Evolutionary conservation across 2,888 invertebrate genomes (phyloP).

Genomic region (Papilio demoleus): DNA sequence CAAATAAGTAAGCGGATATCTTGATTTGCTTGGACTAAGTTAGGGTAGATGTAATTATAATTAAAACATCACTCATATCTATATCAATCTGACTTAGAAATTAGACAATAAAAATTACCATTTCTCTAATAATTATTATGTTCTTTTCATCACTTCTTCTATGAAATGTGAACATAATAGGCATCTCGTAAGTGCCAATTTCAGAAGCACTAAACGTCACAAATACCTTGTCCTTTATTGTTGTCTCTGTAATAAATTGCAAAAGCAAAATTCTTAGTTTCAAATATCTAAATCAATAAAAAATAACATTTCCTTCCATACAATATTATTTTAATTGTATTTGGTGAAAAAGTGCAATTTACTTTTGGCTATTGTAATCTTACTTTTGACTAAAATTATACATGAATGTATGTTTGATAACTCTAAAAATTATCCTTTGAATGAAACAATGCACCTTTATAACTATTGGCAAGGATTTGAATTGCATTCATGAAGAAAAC

Average conservation of each 20-base stretch:
- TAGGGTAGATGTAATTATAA: too few relatives aligned
- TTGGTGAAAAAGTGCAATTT: too few relatives aligned
- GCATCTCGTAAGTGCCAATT: conserved; percentile 75
- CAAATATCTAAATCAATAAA: background rate
- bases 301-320: background rate
- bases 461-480: too few relatives aligned
- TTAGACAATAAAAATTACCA: conserved; percentile 73
- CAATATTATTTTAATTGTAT: background rate
- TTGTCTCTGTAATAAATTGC: conserved; percentile 31
- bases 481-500: too few relatives aligned
- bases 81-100: background rate
- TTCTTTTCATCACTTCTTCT: conserved; percentile 53
- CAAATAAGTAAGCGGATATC: too few relatives aligned
- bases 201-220: conserved; percentile 47
- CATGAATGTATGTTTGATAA: too few relatives aligned
- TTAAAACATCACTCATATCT: background rate
- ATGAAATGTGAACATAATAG: conserved; percentile 72
- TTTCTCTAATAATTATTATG: conserved; percentile 69
- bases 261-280: background rate
- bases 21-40: too few relatives aligned
- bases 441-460: too few relatives aligned
- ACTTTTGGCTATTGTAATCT: too few relatives aligned
- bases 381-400: too few relatives aligned
- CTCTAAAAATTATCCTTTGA: too few relatives aligned
- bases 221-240: conserved; percentile 24